Percentiles rank a stretch among this genome's conserved stretches.
phyloP scores from a whole-genome alignment of 2,113 vertebrate genomes.

The Erythrolamprus reginae region DNA sequence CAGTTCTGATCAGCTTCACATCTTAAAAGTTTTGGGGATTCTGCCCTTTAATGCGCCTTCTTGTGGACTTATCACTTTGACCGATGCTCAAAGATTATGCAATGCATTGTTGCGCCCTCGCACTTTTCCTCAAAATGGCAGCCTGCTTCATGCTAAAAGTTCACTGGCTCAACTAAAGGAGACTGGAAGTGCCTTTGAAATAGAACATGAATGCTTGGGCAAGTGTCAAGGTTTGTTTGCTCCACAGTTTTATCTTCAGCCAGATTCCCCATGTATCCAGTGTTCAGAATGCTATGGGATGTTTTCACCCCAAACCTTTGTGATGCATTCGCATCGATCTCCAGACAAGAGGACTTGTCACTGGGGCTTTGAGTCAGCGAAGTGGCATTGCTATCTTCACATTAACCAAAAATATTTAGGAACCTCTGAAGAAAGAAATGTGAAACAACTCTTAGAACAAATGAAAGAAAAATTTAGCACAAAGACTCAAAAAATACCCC shows the following conservation, averaged over 20 bases:
- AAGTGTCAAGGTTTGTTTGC: constrained; percentile 96
- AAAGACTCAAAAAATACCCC: constrained; percentile 75
- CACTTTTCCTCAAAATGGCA: constrained; percentile 74
- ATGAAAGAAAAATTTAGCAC: constrained; percentile 95
- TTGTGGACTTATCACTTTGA: constrained; percentile 93
- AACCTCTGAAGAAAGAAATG: constrained; percentile 78
- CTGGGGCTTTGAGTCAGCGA: constrained; percentile 97
- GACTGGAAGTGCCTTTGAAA: constrained; percentile 88
- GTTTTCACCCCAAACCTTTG: constrained; percentile 94
- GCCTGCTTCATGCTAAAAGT: constrained; percentile 77
- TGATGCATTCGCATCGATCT: constrained; percentile 95
- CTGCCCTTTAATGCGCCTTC: constrained; percentile 95
- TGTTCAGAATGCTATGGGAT: constrained; percentile 93
- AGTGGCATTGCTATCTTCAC: constrained; percentile 97
- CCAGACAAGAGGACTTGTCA: constrained; percentile 98
- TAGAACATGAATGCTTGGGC: constrained; percentile 95
- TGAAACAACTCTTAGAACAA: constrained; percentile 85
- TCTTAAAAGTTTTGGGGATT: constrained; percentile 95
- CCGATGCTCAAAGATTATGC: constrained; percentile 94
- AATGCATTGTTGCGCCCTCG: constrained; percentile 90
- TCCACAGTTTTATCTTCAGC: constrained; percentile 90
- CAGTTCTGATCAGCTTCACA: constrained; percentile 92
- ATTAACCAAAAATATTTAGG: constrained; percentile 90
- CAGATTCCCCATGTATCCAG: constrained; percentile 89
- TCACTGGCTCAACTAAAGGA: constrained; percentile 82